Percentiles rank a stretch among this genome's conserved stretches.
phyloP scores from a whole-genome alignment of 2,888 invertebrate genomes.

The Germaria angustata region DNA sequence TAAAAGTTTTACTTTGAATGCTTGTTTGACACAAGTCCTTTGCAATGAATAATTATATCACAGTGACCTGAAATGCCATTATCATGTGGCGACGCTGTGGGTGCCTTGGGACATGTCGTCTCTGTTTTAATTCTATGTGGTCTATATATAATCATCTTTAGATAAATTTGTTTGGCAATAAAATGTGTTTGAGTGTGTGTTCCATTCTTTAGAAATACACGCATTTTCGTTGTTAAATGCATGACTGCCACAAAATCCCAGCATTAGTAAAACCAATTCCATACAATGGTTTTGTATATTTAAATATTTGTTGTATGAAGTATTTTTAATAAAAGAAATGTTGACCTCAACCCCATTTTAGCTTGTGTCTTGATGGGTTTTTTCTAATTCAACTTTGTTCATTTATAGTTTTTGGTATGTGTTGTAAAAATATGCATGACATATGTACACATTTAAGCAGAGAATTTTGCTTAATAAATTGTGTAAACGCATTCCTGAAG shows the following conservation, averaged over 20 bases:
- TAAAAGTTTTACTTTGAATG: neutral
- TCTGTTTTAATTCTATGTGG: neutral
- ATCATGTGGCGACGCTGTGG: slow-evolving; percentile 50
- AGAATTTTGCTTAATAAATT: neutral
- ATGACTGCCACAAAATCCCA: neutral
- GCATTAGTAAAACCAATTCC: neutral
- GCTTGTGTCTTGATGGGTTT: neutral
- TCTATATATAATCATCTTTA: slow-evolving; percentile 11
- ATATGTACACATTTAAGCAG: no score
- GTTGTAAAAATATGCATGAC: neutral
- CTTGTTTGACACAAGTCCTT: slow-evolving; percentile 3
- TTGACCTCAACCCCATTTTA: slow-evolving; percentile 28
- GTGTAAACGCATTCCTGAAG: neutral
- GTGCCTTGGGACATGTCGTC: slow-evolving; percentile 1
- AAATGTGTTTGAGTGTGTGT: neutral
- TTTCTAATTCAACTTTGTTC: neutral
- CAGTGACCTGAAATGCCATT: slow-evolving; percentile 32
- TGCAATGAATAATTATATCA: neutral
- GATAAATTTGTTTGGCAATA: slow-evolving; percentile 33
- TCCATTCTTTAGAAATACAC: neutral
- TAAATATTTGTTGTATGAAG: neutral
- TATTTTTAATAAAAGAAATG: neutral
- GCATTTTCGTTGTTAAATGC: slow-evolving; percentile 29
- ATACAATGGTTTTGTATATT: neutral
- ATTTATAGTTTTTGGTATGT: neutral